Evolutionary conservation across 2,113 vertebrate species (phyloP).

Genomic region (Eira barbara): DNA sequence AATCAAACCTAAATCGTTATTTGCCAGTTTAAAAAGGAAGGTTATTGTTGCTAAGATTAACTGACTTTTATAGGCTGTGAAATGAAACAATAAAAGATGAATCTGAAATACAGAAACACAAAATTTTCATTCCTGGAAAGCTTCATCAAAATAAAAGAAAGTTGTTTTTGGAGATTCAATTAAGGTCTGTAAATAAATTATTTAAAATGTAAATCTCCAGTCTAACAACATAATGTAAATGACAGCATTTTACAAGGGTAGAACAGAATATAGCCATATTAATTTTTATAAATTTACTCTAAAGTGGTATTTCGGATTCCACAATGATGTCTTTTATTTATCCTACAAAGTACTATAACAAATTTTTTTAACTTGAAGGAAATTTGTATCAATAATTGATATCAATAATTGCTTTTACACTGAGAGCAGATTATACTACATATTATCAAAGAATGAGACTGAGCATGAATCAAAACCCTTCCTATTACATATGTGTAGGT

Average conservation of each 20-base stretch:
- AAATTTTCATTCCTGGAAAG: constrained; percentile 24
- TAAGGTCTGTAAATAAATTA: not conserved
- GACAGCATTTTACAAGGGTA: not conserved
- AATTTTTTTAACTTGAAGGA: constrained; percentile 7
- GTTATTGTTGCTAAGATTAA: not conserved
- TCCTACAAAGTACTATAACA: constrained; percentile 10
- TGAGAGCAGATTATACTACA: not conserved
- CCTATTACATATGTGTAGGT: not conserved
- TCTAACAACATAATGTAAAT: not conserved
- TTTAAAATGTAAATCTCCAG: constrained; percentile 21
- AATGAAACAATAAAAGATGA: constrained; percentile 12
- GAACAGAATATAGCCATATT: not conserved
- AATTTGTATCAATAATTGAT: constrained; percentile 16
- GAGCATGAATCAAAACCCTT: constrained; percentile 17
- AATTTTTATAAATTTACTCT: constrained; percentile 8
- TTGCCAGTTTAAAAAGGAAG: not conserved
- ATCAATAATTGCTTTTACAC: not conserved
- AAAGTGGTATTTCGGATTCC: not conserved
- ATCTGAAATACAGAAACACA: not conserved
- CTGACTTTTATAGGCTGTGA: not conserved
- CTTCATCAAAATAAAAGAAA: not conserved
- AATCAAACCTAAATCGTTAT: not conserved
- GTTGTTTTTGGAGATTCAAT: not conserved
- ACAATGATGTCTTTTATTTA: not conserved
- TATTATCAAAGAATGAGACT: not conserved